Conservation (phyloP, 2,888 invertebrate genomes). For the Lithophane leautieri region DNA sequence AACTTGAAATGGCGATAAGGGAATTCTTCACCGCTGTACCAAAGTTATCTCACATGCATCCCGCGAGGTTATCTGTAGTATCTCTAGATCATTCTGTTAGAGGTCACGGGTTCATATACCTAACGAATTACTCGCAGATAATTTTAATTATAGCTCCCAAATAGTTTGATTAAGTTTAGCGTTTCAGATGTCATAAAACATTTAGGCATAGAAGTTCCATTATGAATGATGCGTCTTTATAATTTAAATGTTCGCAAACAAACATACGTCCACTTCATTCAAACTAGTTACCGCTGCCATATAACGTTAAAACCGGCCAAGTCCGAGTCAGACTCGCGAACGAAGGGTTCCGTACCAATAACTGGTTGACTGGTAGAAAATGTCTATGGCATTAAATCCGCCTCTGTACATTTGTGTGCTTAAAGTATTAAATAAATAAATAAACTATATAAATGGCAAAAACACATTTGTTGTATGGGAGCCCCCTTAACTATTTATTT, state of each 20-base stretch:
- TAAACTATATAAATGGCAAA: too few species aligned
- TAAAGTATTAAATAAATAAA: too few species aligned
- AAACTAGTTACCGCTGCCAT: neutral
- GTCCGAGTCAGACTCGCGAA: too few species aligned
- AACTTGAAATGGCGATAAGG: constrained; percentile 19
- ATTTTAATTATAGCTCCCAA: constrained; percentile 20
- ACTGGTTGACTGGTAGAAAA: too few species aligned
- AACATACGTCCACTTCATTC: neutral
- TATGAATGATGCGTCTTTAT: neutral
- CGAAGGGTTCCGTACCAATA: too few species aligned
- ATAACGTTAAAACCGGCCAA: too few species aligned
- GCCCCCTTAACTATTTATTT: too few species aligned
- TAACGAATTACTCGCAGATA: constrained; percentile 4
- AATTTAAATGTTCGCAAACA: neutral
- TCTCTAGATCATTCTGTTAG: constrained; percentile 5
- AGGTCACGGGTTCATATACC: neutral
- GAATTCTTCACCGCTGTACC: constrained; percentile 35
- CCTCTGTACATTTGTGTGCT: too few species aligned
- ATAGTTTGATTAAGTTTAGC: constrained; percentile 29
- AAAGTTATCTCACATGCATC: constrained; percentile 21
- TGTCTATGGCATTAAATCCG: too few species aligned
- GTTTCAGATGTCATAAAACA: neutral
- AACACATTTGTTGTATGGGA: too few species aligned
- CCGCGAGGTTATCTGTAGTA: neutral
- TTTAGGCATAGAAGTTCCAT: neutral